phyloP scores from a whole-genome alignment of 2,888 invertebrate genomes.

The Rhagonycha lutea region DNA sequence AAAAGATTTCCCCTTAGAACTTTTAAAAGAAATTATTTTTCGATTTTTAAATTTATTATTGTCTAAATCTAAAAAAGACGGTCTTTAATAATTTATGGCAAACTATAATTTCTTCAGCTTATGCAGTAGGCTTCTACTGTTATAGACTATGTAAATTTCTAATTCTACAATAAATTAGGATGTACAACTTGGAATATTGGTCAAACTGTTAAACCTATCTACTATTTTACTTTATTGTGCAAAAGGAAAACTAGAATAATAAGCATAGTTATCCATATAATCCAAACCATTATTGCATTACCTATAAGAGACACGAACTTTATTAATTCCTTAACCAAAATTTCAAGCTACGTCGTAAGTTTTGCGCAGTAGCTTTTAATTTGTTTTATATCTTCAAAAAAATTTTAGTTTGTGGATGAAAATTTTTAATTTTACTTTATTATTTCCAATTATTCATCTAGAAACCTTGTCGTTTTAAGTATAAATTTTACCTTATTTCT shows the following conservation, averaged over 20 bases:
- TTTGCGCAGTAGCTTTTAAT: too few species aligned
- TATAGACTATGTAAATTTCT: not conserved
- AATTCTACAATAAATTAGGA: not conserved
- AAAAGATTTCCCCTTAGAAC: not conserved
- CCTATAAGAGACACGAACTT: too few species aligned
- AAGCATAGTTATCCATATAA: not conserved
- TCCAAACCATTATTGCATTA: too few species aligned
- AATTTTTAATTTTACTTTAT: too few species aligned
- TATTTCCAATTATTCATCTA: too few species aligned
- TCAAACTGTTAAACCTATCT: not conserved
- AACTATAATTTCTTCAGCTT: not conserved
- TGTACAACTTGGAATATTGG: not conserved
- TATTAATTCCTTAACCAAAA: too few species aligned
- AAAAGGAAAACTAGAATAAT: not conserved
- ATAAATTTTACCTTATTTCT: too few species aligned
- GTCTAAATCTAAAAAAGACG: not conserved
- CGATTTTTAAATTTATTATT: not conserved
- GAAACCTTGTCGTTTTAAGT: too few species aligned
- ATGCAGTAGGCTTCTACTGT: not conserved
- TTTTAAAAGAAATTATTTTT: not conserved
- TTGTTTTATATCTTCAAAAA: too few species aligned
- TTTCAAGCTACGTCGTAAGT: too few species aligned
- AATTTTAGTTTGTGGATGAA: too few species aligned
- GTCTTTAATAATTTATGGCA: not conserved
- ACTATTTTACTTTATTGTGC: not conserved